Evolutionary conservation across 2,888 invertebrate species (phyloP).

Genomic region (Quadroppia sp.): DNA sequence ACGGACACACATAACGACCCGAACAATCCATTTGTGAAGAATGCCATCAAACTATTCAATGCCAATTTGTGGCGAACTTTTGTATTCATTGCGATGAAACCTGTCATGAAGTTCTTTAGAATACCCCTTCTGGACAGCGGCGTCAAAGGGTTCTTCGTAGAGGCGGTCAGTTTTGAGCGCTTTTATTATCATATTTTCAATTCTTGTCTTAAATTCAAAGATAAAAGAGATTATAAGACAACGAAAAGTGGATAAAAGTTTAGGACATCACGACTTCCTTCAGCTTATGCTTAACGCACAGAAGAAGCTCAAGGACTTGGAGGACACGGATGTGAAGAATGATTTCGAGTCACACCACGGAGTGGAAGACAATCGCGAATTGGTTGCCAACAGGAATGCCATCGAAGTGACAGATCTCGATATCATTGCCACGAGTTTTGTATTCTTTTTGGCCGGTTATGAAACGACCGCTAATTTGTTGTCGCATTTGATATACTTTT

Average conservation of each 20-base stretch:
- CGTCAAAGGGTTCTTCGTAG: too few species aligned
- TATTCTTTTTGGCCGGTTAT: constrained; percentile 24
- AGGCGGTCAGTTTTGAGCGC: too few species aligned
- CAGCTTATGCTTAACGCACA: constrained; percentile 25
- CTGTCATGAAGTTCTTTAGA: neutral
- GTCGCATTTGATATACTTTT: neutral
- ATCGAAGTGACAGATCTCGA: constrained; percentile 3
- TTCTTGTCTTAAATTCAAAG: too few species aligned
- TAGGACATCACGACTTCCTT: too few species aligned
- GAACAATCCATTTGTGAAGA: constrained; percentile 42
- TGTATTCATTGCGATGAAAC: neutral
- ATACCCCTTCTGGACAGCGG: neutral
- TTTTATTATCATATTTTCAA: too few species aligned
- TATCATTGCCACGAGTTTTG: neutral
- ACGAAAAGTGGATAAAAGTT: too few species aligned
- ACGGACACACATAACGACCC: constrained; percentile 53
- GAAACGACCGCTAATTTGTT: constrained; percentile 28
- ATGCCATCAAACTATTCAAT: constrained; percentile 1
- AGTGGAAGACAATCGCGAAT: neutral
- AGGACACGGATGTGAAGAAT: too few species aligned
- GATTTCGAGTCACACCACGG: too few species aligned
- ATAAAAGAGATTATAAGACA: too few species aligned
- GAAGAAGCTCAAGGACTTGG: too few species aligned
- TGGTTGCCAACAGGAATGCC: neutral
- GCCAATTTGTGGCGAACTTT: neutral